Percentiles rank a stretch among this genome's conserved stretches.
These are phyloP conservation scores for Zaprionus vittiger DNA, from an alignment of 1,140 invertebrate species.

Conservation along the genomic window DNA sequence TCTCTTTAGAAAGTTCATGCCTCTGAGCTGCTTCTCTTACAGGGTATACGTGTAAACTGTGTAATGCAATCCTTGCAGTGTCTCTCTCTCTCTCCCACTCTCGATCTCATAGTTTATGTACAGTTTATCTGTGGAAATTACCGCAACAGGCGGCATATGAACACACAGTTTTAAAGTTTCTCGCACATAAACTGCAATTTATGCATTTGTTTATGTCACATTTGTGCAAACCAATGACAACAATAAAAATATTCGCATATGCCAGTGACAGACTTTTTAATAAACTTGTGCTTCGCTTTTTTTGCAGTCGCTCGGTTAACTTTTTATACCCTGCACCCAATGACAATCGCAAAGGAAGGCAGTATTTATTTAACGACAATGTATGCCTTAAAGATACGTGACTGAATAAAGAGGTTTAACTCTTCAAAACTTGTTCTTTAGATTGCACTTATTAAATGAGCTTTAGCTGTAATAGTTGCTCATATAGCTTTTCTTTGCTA, in stretches of 20 bases:
- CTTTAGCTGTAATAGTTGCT: too few relatives aligned
- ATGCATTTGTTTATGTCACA: constrained; percentile 73
- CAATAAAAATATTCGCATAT: constrained; percentile 66
- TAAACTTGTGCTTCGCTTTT: constrained; percentile 56
- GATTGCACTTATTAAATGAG: too few relatives aligned
- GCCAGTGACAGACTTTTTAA: constrained; percentile 76
- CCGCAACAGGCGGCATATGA: constrained; percentile 22
- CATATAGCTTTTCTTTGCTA: too few relatives aligned
- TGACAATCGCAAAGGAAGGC: neutral
- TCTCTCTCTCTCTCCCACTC: neutral
- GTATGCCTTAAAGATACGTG: too few relatives aligned
- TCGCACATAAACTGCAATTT: constrained; percentile 62
- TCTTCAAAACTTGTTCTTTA: too few relatives aligned
- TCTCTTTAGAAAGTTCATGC: too few relatives aligned
- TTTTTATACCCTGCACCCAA: constrained; percentile 10
- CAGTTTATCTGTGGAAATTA: neutral
- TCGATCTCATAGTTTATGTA: neutral
- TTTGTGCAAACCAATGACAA: constrained; percentile 65
- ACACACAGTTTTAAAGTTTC: constrained; percentile 32
- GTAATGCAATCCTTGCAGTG: neutral
- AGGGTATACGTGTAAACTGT: neutral
- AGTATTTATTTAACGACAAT: too few relatives aligned
- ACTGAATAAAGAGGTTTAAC: too few relatives aligned
- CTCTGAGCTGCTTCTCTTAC: neutral
- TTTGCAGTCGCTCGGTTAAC: constrained; percentile 22